These are phyloP conservation scores for Acrocephalus arundinaceus DNA, from an alignment of 2,113 vertebrate genomes.

Conservation along the genomic window DNA sequence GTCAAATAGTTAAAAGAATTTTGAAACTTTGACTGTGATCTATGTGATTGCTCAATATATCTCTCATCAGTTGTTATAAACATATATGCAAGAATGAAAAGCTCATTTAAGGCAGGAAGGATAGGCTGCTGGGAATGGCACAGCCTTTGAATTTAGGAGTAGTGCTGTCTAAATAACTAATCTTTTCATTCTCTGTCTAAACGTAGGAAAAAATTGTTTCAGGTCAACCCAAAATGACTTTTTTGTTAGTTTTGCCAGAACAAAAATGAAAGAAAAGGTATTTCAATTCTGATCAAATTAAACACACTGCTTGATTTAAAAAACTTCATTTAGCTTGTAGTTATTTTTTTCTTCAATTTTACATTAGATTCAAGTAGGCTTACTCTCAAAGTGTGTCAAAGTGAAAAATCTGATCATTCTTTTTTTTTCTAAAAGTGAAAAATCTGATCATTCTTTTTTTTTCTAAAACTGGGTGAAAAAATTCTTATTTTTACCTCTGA, in stretches of 20 bases:
- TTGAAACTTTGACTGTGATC: background rate
- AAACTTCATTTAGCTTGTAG: background rate
- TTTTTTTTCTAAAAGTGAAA: background rate
- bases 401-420: background rate
- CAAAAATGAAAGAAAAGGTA: slow-evolving; percentile 14
- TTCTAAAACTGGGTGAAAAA: background rate
- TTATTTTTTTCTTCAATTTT: background rate
- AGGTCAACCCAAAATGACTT: background rate
- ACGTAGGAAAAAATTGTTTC: background rate
- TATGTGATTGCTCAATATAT: slow-evolving; percentile 50
- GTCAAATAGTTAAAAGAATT: slow-evolving; percentile 21
- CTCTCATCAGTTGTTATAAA: slow-evolving; percentile 48
- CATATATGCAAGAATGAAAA: slow-evolving; percentile 31
- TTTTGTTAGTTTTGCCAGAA: slow-evolving; percentile 18
- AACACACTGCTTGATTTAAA: background rate
- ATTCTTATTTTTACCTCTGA: background rate
- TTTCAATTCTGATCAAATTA: background rate
- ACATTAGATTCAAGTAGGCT: background rate
- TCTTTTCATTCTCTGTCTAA: slow-evolving; percentile 15
- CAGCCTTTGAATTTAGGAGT: slow-evolving; percentile 6
- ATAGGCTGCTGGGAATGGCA: slow-evolving; percentile 19
- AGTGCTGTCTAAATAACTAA: slow-evolving; percentile 27
- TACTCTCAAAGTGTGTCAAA: background rate
- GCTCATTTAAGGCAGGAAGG: slow-evolving; percentile 49
- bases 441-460: background rate